Evolutionary conservation across 2,113 vertebrate species (phyloP), one percentile per base, ranked within the genome.

Genomic region (Parus major): DNA sequence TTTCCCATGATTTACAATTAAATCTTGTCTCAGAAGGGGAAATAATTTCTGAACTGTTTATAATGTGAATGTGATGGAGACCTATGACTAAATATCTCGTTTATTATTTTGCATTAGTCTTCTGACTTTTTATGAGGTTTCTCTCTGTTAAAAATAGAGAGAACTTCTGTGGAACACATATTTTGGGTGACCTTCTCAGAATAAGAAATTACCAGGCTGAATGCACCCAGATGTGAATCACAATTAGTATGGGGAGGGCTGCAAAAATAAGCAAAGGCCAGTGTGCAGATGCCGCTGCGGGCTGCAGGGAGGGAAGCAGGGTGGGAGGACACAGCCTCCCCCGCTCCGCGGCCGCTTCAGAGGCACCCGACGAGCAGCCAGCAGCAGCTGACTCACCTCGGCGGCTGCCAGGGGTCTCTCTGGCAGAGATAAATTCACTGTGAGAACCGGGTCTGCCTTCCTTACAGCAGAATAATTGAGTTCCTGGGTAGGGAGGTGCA

Each of bases 11-110:
- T 94, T 96, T 96, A 69, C 81, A 89, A 79, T 82, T 95, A 92
- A 94, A 81, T 71, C 59, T 86, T 95, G 78, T 36, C 73, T 95
- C 86, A 59, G 42, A 53, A 88, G 88, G 65, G 75, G 92, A 93
- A 89, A 35, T 82, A 4, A 72, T 91, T 89, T 87, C 66, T 95
- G 79, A 94, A 89, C 80, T 65, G 49, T 92, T 93, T 68, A 66
- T 73, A 69, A 78, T 11, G 11, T 2, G 35, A 72, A 87, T n/a
- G 11, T 31, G 75, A 68, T 88, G 73, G 53, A 93, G 86, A 92
- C 52, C 95, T 94, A 90, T 96, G 92, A 95, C 95, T 97, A 96
- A 94, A 94, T 90, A 95, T 42, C 86, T 88, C 80, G 36, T 97
- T 95, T 95, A 96, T 96, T 95, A 96, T 96, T 94, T 95, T 90